A percentile compares a stretch with the other conserved stretches of the same genome.
Conservation (phyloP, 2,113 vertebrate species). For the cat (Felis catus) region F.catus_Fca126_mat1.0 CM031425.1:25162501-25163000, state of each 20-base stretch:
- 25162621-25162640: not conserved
- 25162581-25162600: conserved; percentile 13
- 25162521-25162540: not conserved
- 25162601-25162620: not conserved
- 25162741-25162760: conserved; percentile 22
- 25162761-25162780: conserved; percentile 41
- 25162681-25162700: not conserved
- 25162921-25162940: not conserved
- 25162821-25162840: not conserved
- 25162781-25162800: not conserved
- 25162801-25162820: not conserved
- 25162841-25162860: not conserved
- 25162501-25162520: conserved; percentile 15
- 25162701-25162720: not conserved
- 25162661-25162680: conserved; percentile 13
- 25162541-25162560: not conserved
- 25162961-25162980: too few species aligned
- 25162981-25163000: too few species aligned
- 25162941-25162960: not conserved
- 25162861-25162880: not conserved
- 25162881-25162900: not conserved
- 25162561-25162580: not conserved
- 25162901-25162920: not conserved
- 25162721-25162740: conserved; percentile 1
- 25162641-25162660: not conserved